Percentiles rank a stretch among this genome's conserved stretches.
Evolutionary conservation across 2,797 vertebrate species (phyloP).

Genomic region (Antrozous pallidus): DNA sequence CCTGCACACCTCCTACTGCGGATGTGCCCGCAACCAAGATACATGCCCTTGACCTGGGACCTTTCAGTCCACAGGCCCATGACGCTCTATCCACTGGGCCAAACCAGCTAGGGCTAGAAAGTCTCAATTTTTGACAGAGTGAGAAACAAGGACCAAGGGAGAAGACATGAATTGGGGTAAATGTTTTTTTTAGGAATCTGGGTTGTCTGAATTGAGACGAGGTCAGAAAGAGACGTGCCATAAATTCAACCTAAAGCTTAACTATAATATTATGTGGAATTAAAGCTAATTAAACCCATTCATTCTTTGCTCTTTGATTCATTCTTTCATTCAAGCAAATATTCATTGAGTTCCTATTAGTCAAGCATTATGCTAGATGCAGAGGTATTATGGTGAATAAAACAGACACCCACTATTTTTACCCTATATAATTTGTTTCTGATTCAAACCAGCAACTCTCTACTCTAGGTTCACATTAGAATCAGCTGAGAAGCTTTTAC

Average conservation of each 20-base stretch:
- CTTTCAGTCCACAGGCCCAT: too few relatives aligned
- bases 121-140: background rate
- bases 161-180: background rate
- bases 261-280: background rate
- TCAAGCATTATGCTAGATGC: background rate
- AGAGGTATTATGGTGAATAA: background rate
- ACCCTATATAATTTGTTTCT: background rate
- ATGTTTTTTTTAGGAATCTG: background rate
- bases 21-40: too few relatives aligned
- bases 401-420: background rate
- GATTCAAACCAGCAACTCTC: background rate
- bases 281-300: slow-evolving; percentile 25
- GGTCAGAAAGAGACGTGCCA: background rate
- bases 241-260: background rate
- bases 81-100: too few relatives aligned
- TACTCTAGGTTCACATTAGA: background rate
- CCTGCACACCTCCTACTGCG: too few relatives aligned
- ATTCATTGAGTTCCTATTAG: background rate
- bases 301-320: slow-evolving; percentile 3
- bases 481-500: background rate
- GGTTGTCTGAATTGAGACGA: background rate
- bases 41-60: too few relatives aligned
- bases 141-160: background rate
- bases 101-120: background rate
- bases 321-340: slow-evolving; percentile 26